These are phyloP conservation scores for Calephelis nemesis DNA, from an alignment of 1,140 invertebrate species.

Conservation along the genomic window DNA sequence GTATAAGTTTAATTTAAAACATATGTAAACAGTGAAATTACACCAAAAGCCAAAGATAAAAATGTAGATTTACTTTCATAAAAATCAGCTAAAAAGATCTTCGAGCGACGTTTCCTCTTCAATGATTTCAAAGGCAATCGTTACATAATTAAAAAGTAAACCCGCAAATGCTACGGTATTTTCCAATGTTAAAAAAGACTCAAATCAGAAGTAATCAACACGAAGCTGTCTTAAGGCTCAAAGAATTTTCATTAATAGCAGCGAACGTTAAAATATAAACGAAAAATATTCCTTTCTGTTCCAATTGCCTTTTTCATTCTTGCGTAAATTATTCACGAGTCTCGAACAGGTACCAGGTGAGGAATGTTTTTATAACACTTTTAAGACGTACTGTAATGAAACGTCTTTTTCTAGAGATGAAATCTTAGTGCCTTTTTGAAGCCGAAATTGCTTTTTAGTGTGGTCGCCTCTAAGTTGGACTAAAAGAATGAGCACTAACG, in stretches of 20 bases:
- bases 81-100: too few relatives aligned
- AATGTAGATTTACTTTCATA: too few relatives aligned
- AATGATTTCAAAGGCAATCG: neutral
- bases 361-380: neutral
- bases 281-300: neutral
- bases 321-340: constrained; percentile 5
- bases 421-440: too few relatives aligned
- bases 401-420: too few relatives aligned
- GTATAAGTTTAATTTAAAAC: too few relatives aligned
- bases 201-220: constrained; percentile 5
- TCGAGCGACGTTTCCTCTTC: too few relatives aligned
- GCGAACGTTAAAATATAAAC: constrained; percentile 10
- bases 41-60: too few relatives aligned
- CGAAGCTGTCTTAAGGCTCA: constrained; percentile 7
- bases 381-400: too few relatives aligned
- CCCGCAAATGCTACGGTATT: neutral
- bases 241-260: constrained; percentile 8
- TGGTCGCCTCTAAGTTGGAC: too few relatives aligned
- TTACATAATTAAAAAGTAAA: neutral
- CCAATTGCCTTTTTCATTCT: constrained; percentile 4
- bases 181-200: neutral
- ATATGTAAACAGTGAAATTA: too few relatives aligned
- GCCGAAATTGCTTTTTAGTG: too few relatives aligned
- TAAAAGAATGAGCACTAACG: too few relatives aligned
- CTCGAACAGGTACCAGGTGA: neutral